Evolutionary conservation across 2,797 vertebrate genomes (phyloP).

Genomic region (Alcedo atthis): DNA sequence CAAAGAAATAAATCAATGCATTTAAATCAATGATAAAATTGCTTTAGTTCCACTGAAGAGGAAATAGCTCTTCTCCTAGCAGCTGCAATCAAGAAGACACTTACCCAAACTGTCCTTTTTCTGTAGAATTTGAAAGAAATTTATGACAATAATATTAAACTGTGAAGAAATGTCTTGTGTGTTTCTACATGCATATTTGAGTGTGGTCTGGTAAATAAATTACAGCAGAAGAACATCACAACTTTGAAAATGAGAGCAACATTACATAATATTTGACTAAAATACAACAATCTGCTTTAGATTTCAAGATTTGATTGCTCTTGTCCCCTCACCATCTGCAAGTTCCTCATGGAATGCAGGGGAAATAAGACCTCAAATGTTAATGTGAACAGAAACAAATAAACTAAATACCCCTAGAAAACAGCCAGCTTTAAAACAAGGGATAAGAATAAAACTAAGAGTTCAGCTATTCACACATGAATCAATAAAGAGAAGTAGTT

Average conservation of each 20-base stretch:
- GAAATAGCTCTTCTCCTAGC: not conserved
- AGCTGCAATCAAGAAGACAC: not conserved
- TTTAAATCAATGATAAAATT: constrained; percentile 33
- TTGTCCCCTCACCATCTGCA: not conserved
- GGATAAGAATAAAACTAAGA: not conserved
- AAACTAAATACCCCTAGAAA: not conserved
- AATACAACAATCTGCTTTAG: not conserved
- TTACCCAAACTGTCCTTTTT: not conserved
- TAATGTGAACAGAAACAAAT: not conserved
- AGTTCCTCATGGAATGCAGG: not conserved
- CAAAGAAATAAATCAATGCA: not conserved
- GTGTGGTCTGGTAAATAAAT: not conserved
- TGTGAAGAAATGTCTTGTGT: not conserved
- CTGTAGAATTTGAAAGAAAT: not conserved
- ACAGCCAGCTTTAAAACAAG: not conserved
- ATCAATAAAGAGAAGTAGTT: not conserved
- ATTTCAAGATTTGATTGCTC: not conserved
- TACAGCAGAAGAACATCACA: not conserved
- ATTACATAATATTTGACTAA: not conserved
- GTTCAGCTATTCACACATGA: not conserved
- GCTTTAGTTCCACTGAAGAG: not conserved
- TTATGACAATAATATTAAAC: not conserved
- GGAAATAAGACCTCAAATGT: not conserved
- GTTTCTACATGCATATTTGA: not conserved
- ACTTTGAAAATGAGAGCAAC: not conserved